These are phyloP conservation scores for Poeciliopsis turneri DNA, from an alignment of 2,797 vertebrate genomes.

Conservation along the genomic window DNA sequence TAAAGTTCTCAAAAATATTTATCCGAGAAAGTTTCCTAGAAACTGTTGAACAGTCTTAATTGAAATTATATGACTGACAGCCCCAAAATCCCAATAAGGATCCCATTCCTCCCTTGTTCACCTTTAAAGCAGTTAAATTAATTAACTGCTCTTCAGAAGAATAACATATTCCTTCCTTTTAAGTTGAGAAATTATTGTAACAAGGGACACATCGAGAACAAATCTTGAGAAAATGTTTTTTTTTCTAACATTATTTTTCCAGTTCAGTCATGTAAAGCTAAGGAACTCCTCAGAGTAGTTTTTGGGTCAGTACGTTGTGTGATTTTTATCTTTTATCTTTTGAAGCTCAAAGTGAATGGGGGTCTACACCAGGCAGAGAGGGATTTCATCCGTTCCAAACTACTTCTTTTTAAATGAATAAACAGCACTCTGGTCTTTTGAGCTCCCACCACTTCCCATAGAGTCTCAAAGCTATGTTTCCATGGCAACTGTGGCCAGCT, in stretches of 20 bases:
- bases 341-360: slow-evolving; percentile 41
- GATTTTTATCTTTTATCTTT: slow-evolving; percentile 41
- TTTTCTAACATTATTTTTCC: neutral
- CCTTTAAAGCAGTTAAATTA: slow-evolving; percentile 4
- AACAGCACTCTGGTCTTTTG: slow-evolving; percentile 53
- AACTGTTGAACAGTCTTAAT: neutral
- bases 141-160: neutral
- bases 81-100: neutral
- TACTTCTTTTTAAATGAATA: slow-evolving; percentile 56
- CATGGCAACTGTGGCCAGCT: slow-evolving; percentile 61
- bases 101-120: neutral
- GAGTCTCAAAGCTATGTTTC: slow-evolving; percentile 56
- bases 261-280: slow-evolving; percentile 22
- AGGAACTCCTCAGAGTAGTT: slow-evolving; percentile 29
- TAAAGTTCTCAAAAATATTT: neutral
- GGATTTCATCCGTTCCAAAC: slow-evolving; percentile 58
- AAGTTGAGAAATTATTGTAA: slow-evolving; percentile 28
- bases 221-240: slow-evolving; percentile 30
- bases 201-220: slow-evolving; percentile 9
- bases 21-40: neutral
- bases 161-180: slow-evolving; percentile 14
- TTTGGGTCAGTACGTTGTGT: slow-evolving; percentile 36
- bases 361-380: slow-evolving; percentile 43
- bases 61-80: neutral
- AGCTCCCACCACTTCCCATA: slow-evolving; percentile 56